Evolutionary conservation across 2,888 invertebrate species (phyloP).

Genomic region (Meteorus cinctellus): DNA sequence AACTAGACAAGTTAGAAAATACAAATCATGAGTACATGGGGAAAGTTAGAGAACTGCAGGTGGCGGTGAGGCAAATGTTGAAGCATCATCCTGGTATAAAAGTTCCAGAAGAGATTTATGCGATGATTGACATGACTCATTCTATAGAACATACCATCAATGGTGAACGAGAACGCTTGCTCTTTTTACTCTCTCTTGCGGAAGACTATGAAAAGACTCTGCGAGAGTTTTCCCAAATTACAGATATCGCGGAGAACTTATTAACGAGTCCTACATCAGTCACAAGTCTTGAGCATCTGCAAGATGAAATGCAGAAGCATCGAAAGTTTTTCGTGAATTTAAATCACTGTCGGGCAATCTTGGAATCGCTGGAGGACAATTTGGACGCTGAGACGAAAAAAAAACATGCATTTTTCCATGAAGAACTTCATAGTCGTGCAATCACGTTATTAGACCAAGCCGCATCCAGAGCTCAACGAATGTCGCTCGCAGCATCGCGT

Average conservation of each 20-base stretch:
- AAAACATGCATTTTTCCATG: slow-evolving; percentile 83
- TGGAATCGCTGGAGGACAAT: slow-evolving; percentile 90
- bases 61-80: slow-evolving; percentile 78
- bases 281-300: slow-evolving; percentile 84
- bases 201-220: slow-evolving; percentile 93
- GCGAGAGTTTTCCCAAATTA: slow-evolving; percentile 89
- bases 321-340: slow-evolving; percentile 91
- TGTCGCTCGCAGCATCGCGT: slow-evolving; percentile 88
- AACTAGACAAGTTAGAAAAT: slow-evolving; percentile 82
- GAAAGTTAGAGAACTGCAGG: slow-evolving; percentile 78
- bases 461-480: slow-evolving; percentile 85
- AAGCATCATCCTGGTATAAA: slow-evolving; percentile 82
- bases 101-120: slow-evolving; percentile 81
- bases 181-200: slow-evolving; percentile 84
- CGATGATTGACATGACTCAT: slow-evolving; percentile 80
- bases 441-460: slow-evolving; percentile 86
- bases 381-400: slow-evolving; percentile 86
- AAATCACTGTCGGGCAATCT: slow-evolving; percentile 88
- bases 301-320: slow-evolving; percentile 92
- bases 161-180: slow-evolving; percentile 83
- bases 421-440: slow-evolving; percentile 84
- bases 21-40: slow-evolving; percentile 79
- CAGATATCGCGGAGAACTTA: slow-evolving; percentile 87
- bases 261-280: slow-evolving; percentile 86
- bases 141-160: slow-evolving; percentile 82